These are phyloP conservation scores for Drosophila bocqueti DNA, from an alignment of 1,140 invertebrate species.

Conservation along the genomic window DNA sequence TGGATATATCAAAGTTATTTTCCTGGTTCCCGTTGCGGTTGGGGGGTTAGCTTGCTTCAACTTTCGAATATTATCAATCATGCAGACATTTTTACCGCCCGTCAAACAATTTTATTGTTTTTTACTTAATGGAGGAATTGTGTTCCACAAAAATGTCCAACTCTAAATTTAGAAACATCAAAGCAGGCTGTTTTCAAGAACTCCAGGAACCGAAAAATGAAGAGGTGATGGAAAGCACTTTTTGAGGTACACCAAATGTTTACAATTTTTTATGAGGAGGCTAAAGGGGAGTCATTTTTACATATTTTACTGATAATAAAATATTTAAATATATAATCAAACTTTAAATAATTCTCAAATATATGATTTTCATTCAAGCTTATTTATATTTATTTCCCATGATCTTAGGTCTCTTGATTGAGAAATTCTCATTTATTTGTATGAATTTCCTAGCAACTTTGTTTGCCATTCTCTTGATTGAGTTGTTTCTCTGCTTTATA, in stretches of 20 bases:
- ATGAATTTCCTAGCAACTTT: background rate
- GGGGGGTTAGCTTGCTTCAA: constrained; percentile 30
- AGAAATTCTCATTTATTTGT: background rate
- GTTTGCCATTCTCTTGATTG: constrained; percentile 48
- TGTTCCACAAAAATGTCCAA: constrained; percentile 33
- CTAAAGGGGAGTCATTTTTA: too few species aligned
- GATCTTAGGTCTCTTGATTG: background rate
- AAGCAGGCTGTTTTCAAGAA: constrained; percentile 30
- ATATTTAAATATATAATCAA: background rate
- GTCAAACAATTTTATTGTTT: constrained; percentile 29
- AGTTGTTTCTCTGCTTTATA: constrained; percentile 51
- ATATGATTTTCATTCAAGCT: background rate
- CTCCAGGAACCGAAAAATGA: constrained; percentile 9
- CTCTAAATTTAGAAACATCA: constrained; percentile 41
- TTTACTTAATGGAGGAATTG: constrained; percentile 44
- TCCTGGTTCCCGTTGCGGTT: constrained; percentile 36
- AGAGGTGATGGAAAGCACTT: constrained; percentile 3
- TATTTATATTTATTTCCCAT: background rate
- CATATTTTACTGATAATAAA: background rate
- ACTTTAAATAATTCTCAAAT: background rate
- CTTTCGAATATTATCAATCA: constrained; percentile 64
- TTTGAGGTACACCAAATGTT: constrained; percentile 2
- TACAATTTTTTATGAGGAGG: background rate
- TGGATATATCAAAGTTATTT: constrained; percentile 21
- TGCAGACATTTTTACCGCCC: constrained; percentile 54